Base-by-base conservation (phyloP, 2,888 invertebrate species). In the Lycocerus yunnanus region DNA sequence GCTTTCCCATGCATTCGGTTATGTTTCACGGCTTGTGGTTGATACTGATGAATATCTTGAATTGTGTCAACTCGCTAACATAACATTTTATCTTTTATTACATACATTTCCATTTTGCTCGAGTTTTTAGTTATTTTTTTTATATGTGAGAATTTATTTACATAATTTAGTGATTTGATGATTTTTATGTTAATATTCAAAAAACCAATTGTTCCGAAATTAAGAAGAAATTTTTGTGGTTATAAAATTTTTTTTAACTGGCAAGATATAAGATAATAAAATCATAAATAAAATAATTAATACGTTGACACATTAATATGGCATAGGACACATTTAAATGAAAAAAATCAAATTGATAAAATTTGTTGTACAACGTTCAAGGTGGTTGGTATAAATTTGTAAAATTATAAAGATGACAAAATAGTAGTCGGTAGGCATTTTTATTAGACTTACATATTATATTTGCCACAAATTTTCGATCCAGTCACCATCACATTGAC, bases 11-110 rank as follows among this genome's bases (percentile, higher is more conserved):
- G 83, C 81, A 82, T 81, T 80, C 80, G 79, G 78, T 80, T 81
- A 81, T 81, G 81, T 83, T 84, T 84, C 83, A 84, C 84, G 83
- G 82, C 84, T 83, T 82, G 81, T 82, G 81, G 82, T 75, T 81
- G 81, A 83, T 82, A 78, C 81, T 82, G 84, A 84, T 84, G 80
- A 76, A 78, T 83, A 84, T 84, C 84, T 76, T 77, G 77, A 78
- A 75, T 78, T 78, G 77, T 80, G 82, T 82, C 82, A 82, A 75
- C 75, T 75, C 77, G 72, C 77, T 75, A 76, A 75, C 77, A 75
- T 77, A 72, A 74, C 77, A 74, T 74, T 72, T 78, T 77, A 74
- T 58, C 66, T 74, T 75, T 75, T 75, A 75, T 75, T 75, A 69
- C 72, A 66, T 65, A 65, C 67, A 69, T 75, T 72, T 67, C 68